Evolutionary conservation across 2,797 vertebrate species (phyloP).

Genomic region (Sebastiscus tertius): DNA sequence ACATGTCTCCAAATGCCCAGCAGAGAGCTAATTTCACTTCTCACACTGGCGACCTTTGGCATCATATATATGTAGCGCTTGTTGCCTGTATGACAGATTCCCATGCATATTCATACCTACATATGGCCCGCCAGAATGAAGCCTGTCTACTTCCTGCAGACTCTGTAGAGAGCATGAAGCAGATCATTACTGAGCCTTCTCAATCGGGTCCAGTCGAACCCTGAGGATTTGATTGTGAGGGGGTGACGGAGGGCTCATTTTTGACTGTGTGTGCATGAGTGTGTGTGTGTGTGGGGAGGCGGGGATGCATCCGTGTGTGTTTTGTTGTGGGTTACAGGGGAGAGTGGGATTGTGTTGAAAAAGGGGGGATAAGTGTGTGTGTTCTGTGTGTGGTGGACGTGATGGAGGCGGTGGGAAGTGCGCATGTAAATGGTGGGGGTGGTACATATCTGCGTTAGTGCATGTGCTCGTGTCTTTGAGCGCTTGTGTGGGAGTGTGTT

Average conservation of each 20-base stretch:
- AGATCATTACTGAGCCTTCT: slow-evolving; percentile 75
- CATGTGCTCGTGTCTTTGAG: slow-evolving; percentile 56
- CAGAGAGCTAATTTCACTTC: slow-evolving; percentile 77
- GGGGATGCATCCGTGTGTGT: slow-evolving; percentile 26
- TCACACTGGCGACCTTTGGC: slow-evolving; percentile 81
- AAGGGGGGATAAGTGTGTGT: slow-evolving; percentile 8
- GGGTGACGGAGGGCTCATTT: slow-evolving; percentile 33
- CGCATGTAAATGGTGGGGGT: slow-evolving; percentile 57
- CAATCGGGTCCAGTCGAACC: slow-evolving; percentile 62
- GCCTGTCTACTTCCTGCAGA: slow-evolving; percentile 76
- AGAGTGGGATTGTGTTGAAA: slow-evolving; percentile 31
- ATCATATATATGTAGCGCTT: slow-evolving; percentile 77
- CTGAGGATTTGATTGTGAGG: slow-evolving; percentile 56
- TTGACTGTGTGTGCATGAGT: slow-evolving; percentile 15
- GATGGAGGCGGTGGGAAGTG: slow-evolving; percentile 38
- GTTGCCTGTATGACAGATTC: slow-evolving; percentile 82
- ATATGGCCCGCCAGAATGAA: slow-evolving; percentile 82
- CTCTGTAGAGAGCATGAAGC: slow-evolving; percentile 62
- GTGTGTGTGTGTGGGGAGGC: slow-evolving; percentile 12
- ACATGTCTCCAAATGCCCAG: slow-evolving; percentile 70
- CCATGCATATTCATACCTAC: slow-evolving; percentile 86
- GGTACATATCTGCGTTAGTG: slow-evolving; percentile 51
- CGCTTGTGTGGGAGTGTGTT: slow-evolving; percentile 65
- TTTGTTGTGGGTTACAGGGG: slow-evolving; percentile 39
- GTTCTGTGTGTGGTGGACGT: slow-evolving; percentile 34